Conservation (phyloP, 2,113 vertebrate genomes). For the Pipa parva region DNA sequence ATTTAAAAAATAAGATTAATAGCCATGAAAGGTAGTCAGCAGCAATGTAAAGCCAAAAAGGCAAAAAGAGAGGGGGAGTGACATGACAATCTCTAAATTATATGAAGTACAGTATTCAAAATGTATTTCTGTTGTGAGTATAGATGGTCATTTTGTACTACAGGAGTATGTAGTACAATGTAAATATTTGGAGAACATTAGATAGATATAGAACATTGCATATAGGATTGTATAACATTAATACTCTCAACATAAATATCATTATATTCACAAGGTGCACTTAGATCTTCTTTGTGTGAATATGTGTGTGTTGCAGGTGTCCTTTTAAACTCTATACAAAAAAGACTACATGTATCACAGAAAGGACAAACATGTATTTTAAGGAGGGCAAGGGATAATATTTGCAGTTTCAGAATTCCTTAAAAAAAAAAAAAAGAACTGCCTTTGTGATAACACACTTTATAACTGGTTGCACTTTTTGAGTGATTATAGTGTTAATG, state of each 20-base stretch:
- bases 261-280: constrained; percentile 27
- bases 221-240: constrained; percentile 35
- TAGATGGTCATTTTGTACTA: constrained; percentile 20
- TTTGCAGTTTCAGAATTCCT: no score
- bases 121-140: constrained; percentile 18
- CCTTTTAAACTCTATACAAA: constrained; percentile 1
- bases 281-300: background rate
- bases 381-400: no score
- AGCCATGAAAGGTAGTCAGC: constrained; percentile 13
- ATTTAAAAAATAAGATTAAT: constrained; percentile 31
- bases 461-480: no score
- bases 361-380: no score
- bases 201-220: constrained; percentile 27
- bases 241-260: constrained; percentile 31
- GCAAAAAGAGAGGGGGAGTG: background rate
- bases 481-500: no score
- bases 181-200: constrained; percentile 31
- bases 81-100: constrained; percentile 16
- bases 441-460: no score
- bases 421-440: no score
- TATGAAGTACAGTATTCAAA: constrained; percentile 13
- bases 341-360: no score
- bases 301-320: constrained; percentile 2
- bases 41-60: constrained; percentile 13
- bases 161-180: constrained; percentile 22